A percentile compares a stretch with the other conserved stretches of the same genome.
phyloP scores from a whole-genome alignment of 2,113 vertebrate species.

The Microcebus tavaratra region DNA sequence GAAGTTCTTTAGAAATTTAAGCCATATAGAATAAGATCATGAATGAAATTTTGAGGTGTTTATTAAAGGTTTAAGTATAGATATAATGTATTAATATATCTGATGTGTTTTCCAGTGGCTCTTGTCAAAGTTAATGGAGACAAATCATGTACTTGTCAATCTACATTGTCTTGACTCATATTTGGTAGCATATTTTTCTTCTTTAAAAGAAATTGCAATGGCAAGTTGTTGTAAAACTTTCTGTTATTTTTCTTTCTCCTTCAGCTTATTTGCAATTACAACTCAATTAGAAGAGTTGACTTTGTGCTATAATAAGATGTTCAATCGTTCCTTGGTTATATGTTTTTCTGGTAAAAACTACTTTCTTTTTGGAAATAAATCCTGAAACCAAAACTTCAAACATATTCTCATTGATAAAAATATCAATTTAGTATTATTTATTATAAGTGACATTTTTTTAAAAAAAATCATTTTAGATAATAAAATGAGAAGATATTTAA shows the following conservation, averaged over 20 bases:
- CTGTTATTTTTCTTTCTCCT: neutral
- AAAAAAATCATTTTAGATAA: neutral
- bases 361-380: neutral
- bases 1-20: neutral
- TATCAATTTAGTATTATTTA: neutral
- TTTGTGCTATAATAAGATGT: neutral
- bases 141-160: neutral
- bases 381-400: neutral
- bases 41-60: neutral
- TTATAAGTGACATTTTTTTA: neutral
- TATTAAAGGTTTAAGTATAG: neutral
- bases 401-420: neutral
- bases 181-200: neutral
- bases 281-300: neutral
- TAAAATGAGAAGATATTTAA: neutral
- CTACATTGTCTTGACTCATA: neutral
- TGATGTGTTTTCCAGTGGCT: neutral
- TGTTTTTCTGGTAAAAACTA: neutral
- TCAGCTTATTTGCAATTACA: neutral
- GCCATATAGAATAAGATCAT: neutral
- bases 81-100: neutral
- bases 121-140: neutral
- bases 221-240: neutral
- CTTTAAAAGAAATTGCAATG: neutral
- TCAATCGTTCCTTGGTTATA: neutral